Percentiles rank a stretch among this genome's conserved stretches.
Evolutionary conservation across 37 sponge, comb jelly and placozoan species (phyloP).

Genomic region (Petrosia ficiformis): DNA sequence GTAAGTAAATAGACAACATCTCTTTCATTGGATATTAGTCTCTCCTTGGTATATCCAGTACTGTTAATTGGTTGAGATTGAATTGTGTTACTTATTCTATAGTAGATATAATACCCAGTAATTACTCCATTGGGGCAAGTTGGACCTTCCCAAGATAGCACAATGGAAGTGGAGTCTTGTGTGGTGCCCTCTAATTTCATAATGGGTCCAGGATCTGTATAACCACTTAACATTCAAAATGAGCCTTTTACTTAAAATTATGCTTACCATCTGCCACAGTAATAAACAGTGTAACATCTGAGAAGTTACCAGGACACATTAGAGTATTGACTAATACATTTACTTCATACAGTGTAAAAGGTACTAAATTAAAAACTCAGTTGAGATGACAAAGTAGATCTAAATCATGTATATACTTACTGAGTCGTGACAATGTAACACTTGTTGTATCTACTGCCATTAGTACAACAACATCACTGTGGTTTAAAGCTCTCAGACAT

Average conservation of each 20-base stretch:
- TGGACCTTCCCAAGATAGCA: too few relatives aligned
- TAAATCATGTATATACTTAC: too few relatives aligned
- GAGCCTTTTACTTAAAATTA: neutral
- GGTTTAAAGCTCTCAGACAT: too few relatives aligned
- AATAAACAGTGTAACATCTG: neutral
- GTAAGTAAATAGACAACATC: too few relatives aligned
- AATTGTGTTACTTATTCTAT: neutral
- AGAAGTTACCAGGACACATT: neutral
- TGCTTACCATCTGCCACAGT: neutral
- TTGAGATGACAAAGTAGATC: too few relatives aligned
- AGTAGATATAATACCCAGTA: slow-evolving; percentile 15
- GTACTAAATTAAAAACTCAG: too few relatives aligned
- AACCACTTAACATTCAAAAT: neutral
- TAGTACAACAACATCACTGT: too few relatives aligned
- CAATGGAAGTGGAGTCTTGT: neutral
- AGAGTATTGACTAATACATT: too few relatives aligned
- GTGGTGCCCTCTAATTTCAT: neutral
- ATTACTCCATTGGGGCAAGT: slow-evolving; percentile 35
- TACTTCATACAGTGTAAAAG: too few relatives aligned
- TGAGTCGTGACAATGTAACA: too few relatives aligned
- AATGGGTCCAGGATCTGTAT: neutral
- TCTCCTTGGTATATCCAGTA: neutral
- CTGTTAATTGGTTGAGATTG: neutral
- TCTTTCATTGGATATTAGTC: too few relatives aligned
- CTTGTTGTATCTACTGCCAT: too few relatives aligned